A percentile compares a stretch with the other conserved stretches of the same genome.
These are phyloP conservation scores for Eristalis intricaria DNA, from an alignment of 2,888 invertebrate species.

Conservation along the genomic window DNA sequence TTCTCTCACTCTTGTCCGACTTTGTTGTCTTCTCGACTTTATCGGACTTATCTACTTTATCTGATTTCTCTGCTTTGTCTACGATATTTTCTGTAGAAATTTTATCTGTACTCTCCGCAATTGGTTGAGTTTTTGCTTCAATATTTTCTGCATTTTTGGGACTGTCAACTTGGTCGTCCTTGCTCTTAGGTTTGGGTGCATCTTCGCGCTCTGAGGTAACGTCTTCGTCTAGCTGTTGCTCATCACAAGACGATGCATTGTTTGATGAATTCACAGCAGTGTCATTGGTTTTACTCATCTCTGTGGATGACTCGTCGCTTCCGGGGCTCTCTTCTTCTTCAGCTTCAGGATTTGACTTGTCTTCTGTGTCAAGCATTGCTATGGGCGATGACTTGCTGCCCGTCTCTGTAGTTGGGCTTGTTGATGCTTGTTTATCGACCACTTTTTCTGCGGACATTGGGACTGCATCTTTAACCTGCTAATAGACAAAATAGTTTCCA, in stretches of 20 bases:
- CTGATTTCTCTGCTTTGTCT: constrained; percentile 49
- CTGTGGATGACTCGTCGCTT: constrained; percentile 52
- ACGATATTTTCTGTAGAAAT: neutral
- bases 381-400: neutral
- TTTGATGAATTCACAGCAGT: constrained; percentile 38
- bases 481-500: neutral
- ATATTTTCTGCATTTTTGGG: constrained; percentile 8
- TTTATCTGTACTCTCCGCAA: neutral
- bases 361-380: constrained; percentile 41
- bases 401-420: constrained; percentile 3
- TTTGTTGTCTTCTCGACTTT: constrained; percentile 47
- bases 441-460: constrained; percentile 23
- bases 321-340: constrained; percentile 50
- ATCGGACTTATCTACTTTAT: constrained; percentile 36
- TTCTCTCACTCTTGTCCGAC: constrained; percentile 41
- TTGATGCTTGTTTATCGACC: constrained; percentile 20
- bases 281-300: constrained; percentile 60
- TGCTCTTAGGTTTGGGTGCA: constrained; percentile 6
- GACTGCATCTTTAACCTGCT: constrained; percentile 30
- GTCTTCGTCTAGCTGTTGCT: constrained; percentile 20
- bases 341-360: constrained; percentile 34
- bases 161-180: constrained; percentile 2
- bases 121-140: neutral
- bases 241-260: constrained; percentile 46
- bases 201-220: neutral